Evolutionary conservation across 2,888 invertebrate genomes (phyloP).

Genomic region (Dascillus cervinus): DNA sequence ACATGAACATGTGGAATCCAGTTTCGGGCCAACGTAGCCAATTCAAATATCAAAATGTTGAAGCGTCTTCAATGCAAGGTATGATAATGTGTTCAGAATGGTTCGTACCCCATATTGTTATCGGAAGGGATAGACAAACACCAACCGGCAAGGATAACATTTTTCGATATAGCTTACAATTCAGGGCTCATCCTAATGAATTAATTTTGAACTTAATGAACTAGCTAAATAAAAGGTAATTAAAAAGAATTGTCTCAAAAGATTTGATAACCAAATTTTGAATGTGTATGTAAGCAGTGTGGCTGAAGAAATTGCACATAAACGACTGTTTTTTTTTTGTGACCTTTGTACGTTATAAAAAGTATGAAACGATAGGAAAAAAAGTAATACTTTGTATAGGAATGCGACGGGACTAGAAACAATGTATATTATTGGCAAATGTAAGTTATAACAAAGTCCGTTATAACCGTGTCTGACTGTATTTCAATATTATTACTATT

Average conservation of each 20-base stretch:
- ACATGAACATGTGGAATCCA: slow-evolving; percentile 2
- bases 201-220: slow-evolving; percentile 1
- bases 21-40: slow-evolving; percentile 1
- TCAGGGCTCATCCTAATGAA: neutral
- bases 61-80: slow-evolving; percentile 3
- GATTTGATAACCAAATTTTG: slow-evolving; percentile 2
- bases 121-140: slow-evolving; percentile 1
- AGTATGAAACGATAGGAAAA: too few species aligned
- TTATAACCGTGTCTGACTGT: too few species aligned
- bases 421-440: too few species aligned
- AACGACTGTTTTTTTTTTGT: too few species aligned
- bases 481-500: too few species aligned
- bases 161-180: neutral
- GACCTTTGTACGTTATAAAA: too few species aligned
- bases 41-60: slow-evolving; percentile 4
- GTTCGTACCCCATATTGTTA: slow-evolving; percentile 2
- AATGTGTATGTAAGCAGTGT: neutral
- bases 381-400: too few species aligned
- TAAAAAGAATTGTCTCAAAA: slow-evolving; percentile 1
- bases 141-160: too few species aligned
- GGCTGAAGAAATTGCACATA: too few species aligned
- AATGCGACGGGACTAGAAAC: too few species aligned
- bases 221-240: neutral
- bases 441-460: too few species aligned
- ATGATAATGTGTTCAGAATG: slow-evolving; percentile 2